phyloP scores from a whole-genome alignment of 2,888 invertebrate genomes.

The Phalangium opilio region DNA sequence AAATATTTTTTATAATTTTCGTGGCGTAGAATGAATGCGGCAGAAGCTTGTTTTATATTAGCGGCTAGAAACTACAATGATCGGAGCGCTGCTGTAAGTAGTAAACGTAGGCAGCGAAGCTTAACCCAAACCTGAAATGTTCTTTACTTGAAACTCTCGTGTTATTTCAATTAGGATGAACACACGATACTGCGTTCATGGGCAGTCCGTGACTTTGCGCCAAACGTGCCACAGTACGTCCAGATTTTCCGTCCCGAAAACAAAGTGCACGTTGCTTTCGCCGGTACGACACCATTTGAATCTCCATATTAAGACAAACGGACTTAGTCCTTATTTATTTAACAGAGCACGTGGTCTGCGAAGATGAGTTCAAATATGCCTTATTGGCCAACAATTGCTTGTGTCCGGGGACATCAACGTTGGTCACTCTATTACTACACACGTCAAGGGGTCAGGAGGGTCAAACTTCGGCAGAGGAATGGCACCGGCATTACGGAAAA shows the following conservation, averaged over 20 bases:
- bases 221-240: slow-evolving; percentile 89
- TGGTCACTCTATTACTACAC: slow-evolving; percentile 86
- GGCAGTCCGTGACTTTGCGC: slow-evolving; percentile 98
- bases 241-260: slow-evolving; percentile 97
- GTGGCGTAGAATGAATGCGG: slow-evolving; percentile 67
- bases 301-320: not conserved
- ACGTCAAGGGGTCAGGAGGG: slow-evolving; percentile 98
- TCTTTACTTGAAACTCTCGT: no score
- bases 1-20: slow-evolving; percentile 1
- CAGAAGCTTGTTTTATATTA: slow-evolving; percentile 91
- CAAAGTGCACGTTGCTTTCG: slow-evolving; percentile 95
- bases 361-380: slow-evolving; percentile 90
- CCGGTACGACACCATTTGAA: slow-evolving; percentile 33
- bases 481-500: slow-evolving; percentile 95
- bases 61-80: slow-evolving; percentile 92
- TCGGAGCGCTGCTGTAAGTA: slow-evolving; percentile 74
- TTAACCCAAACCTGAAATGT: no score
- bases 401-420: slow-evolving; percentile 90
- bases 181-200: slow-evolving; percentile 70
- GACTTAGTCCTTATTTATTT: not conserved
- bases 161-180: slow-evolving; percentile 41
- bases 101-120: not conserved
- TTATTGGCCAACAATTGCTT: slow-evolving; percentile 95
- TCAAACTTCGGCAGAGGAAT: slow-evolving; percentile 86
- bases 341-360: slow-evolving; percentile 17